Percentiles rank a stretch among this genome's conserved stretches.
Conservation (phyloP, 2,888 invertebrate genomes). For the Chelonus formosanus region DNA sequence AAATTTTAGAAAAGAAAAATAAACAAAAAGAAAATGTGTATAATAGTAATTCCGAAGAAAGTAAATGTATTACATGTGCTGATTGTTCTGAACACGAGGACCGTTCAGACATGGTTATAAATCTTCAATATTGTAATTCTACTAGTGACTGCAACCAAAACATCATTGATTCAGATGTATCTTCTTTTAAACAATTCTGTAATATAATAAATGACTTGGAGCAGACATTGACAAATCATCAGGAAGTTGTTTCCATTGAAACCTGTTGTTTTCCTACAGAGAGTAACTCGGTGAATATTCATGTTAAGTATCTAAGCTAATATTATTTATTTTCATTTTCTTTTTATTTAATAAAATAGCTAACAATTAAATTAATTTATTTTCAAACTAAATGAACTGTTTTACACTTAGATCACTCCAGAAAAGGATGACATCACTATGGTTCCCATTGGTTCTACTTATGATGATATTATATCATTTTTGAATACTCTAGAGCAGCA, state of each 20-base stretch:
- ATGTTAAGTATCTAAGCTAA: constrained; percentile 10
- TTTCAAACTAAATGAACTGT: no score
- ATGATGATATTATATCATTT: constrained; percentile 57
- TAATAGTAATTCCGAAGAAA: neutral
- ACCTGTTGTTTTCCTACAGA: constrained; percentile 19
- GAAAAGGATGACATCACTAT: constrained; percentile 48
- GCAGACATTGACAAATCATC: constrained; percentile 39
- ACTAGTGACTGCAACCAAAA: constrained; percentile 53
- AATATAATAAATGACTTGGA: constrained; percentile 55
- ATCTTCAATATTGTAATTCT: constrained; percentile 27
- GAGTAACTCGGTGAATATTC: neutral
- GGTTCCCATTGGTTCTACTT: constrained; percentile 45
- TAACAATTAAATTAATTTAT: neutral
- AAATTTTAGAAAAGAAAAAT: constrained; percentile 1
- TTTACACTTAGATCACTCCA: constrained; percentile 35
- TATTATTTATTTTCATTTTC: constrained; percentile 12
- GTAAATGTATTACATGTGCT: neutral
- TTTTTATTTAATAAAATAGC: neutral
- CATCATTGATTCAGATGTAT: constrained; percentile 49
- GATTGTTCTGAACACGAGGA: constrained; percentile 25
- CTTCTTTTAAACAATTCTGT: constrained; percentile 54
- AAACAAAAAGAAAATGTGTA: constrained; percentile 20
- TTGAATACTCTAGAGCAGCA: constrained; percentile 53
- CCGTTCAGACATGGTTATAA: neutral
- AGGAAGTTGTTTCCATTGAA: constrained; percentile 18